Percentiles rank a stretch among this genome's conserved stretches.
These are phyloP conservation scores for Squalus acanthias DNA, from an alignment of 2,797 vertebrate genomes.

Conservation along the genomic window DNA sequence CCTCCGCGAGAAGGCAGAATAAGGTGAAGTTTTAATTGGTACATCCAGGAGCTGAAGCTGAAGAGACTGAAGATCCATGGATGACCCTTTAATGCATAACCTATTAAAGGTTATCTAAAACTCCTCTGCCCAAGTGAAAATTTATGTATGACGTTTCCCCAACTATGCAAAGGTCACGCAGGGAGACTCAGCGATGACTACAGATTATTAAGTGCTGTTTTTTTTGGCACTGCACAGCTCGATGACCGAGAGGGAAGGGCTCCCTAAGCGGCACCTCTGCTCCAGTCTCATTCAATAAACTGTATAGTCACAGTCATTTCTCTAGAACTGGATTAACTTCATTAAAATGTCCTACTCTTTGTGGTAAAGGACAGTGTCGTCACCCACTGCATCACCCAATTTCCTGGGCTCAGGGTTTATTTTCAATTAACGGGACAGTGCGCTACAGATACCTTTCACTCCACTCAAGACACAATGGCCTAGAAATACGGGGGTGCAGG, in stretches of 20 bases:
- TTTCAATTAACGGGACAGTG: no score
- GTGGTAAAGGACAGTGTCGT: background rate
- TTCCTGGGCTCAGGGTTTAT: no score
- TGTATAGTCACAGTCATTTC: background rate
- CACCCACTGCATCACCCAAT: no score
- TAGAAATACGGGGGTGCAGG: no score
- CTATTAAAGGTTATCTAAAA: background rate
- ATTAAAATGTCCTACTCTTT: background rate
- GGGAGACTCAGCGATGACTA: background rate
- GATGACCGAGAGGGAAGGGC: background rate
- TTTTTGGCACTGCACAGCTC: background rate
- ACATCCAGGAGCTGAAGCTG: background rate
- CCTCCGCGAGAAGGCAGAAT: background rate
- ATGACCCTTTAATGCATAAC: background rate
- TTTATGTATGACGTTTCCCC: background rate
- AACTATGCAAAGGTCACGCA: background rate
- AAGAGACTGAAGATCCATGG: background rate
- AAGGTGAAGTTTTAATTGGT: background rate
- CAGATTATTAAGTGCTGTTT: background rate
- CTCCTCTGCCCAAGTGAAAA: background rate
- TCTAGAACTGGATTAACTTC: background rate
- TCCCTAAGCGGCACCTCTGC: background rate
- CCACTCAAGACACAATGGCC: no score
- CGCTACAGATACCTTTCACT: no score
- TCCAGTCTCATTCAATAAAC: background rate